Evolutionary conservation across 2,888 invertebrate genomes (phyloP).

Genomic region (Lasioglossum vierecki): DNA sequence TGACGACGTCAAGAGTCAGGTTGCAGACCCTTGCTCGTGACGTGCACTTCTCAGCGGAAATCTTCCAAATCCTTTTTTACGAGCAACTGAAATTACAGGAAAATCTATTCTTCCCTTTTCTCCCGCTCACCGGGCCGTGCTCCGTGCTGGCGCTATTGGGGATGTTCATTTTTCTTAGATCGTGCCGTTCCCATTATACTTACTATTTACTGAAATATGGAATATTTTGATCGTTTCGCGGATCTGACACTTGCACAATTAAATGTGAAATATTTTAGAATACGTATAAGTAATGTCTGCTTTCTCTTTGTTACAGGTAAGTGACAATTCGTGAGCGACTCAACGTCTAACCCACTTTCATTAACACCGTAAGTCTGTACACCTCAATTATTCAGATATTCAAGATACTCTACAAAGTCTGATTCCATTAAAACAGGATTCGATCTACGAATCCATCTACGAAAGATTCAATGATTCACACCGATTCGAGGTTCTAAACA

Average conservation of each 20-base stretch:
- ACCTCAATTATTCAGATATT: too few species aligned
- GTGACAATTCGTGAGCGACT: not conserved
- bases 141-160: too few species aligned
- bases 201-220: too few species aligned
- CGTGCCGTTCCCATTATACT: too few species aligned
- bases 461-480: not conserved
- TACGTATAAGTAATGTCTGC: not conserved
- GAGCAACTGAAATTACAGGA: not conserved
- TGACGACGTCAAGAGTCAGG: not conserved
- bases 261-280: not conserved
- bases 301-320: constrained; percentile 4
- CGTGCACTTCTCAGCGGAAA: not conserved
- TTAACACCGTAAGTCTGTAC: not conserved
- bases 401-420: not conserved
- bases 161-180: too few species aligned
- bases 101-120: not conserved
- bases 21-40: not conserved
- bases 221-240: too few species aligned
- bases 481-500: not conserved
- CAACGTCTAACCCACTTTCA: not conserved
- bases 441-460: not conserved
- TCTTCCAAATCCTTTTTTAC: not conserved
- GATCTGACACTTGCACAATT: not conserved
- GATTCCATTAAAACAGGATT: not conserved
- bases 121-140: too few species aligned